Base-by-base conservation (phyloP, 1,140 invertebrate species). In the Leptopilina clavipes region DNA sequence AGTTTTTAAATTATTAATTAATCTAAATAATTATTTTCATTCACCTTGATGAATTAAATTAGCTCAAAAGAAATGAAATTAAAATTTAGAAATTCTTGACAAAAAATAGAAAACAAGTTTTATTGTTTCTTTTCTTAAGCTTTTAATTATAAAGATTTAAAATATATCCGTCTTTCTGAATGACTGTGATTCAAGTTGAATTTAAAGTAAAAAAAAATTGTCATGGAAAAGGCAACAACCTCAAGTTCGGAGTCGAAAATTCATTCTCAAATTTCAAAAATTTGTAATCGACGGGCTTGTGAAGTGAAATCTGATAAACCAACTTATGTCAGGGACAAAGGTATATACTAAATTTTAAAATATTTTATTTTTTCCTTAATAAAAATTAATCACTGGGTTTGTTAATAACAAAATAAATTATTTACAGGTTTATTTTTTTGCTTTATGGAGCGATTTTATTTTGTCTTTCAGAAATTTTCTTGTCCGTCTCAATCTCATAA, bases 271-370 rank as follows among this genome's bases (percentile, higher is more conserved):
- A 40, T 25, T 14, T 37, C 76, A 7, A 77, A 72, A 52, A 80
- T 71, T 40, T 5, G 73, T 3, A 80, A 74, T 19, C 74, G 70
- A 12, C 76, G 79, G 31, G 75, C 75, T 19, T 72, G 72, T 10
- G 85, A 86, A 56, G 75, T 83, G 70, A 76, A 73, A 10, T 79
- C 78, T 14, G 83, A 86, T 71, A 86, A 86, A 45, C 85, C 86
- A 0, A 81, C 78, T 31, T 87, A 87, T 77, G 82, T 84, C 72
- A 82, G 86, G 8, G 85, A 87, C 31, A 84, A 77, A 87, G 86
- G 86, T 87, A 87, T 40, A 40, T 31, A n/a, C n/a, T n/a, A 31
- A 31, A 31, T 7, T 40, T 40, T 7, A 6, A 40, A 40, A 40
- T 40, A 40, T 40, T 40, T 40, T 40, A 6, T 6, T 40, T 40